Evolutionary conservation across 2,113 vertebrate species (phyloP).

Genomic region (Tragulus kanchil): DNA sequence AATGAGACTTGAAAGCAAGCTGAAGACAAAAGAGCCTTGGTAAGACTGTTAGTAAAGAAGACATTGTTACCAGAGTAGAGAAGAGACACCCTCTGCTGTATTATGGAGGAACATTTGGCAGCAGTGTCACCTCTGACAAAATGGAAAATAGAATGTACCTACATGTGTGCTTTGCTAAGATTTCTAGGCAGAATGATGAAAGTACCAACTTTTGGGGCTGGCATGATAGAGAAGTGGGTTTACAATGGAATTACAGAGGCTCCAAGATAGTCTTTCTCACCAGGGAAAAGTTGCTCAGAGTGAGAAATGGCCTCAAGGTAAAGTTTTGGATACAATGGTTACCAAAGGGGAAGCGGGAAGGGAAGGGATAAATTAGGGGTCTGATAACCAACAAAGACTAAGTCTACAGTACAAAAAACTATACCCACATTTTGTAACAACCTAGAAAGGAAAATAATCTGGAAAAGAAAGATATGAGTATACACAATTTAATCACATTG

Average conservation of each 20-base stretch:
- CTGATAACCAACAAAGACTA: not conserved
- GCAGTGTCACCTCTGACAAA: not conserved
- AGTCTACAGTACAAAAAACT: not conserved
- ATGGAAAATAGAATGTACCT: not conserved
- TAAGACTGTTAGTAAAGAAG: not conserved
- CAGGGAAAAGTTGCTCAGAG: not conserved
- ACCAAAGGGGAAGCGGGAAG: not conserved
- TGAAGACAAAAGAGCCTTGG: not conserved
- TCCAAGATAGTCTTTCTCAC: not conserved
- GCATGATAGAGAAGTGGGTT: not conserved
- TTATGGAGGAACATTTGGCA: not conserved
- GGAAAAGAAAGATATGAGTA: not conserved
- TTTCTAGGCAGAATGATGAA: slow-evolving; percentile 27
- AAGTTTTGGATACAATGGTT: not conserved
- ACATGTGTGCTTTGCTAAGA: not conserved
- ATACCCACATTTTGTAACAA: not conserved
- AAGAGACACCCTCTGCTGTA: not conserved
- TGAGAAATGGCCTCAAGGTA: not conserved
- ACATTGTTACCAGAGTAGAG: not conserved
- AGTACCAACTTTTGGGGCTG: not conserved
- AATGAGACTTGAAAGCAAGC: not conserved
- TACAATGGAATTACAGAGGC: not conserved
- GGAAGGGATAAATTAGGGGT: not conserved
- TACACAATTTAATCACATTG: not conserved
- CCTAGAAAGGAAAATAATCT: not conserved